Evolutionary conservation across 1,140 invertebrate species (phyloP), one percentile per base, ranked within the genome.

Genomic region (Pteromalus puparum): DNA sequence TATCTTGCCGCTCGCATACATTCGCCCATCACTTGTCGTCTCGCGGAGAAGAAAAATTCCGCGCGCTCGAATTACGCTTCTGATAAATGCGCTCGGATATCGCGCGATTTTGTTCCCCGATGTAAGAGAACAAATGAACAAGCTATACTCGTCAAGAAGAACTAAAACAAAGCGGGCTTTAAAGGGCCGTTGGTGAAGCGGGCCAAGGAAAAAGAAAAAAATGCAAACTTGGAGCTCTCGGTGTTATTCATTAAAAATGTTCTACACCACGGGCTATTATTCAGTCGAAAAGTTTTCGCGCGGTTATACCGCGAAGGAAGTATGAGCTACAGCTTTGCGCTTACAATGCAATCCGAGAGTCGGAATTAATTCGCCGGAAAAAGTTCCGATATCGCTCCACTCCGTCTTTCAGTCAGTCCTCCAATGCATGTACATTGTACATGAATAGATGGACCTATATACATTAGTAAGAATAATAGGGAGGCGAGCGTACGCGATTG

Each of bases 401-500:
- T 34, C 30, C 30, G 30, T 34, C 3, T 34, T 34, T 5, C 6
- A 34, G 30, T 34, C 30, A 34, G 30, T 34, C 30, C 30, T 34
- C 30, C 30, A 5, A 34, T 34, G 30, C 30, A 34, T 34, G 3
- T 34, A 34, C 30, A 34, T 5, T 2, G 30, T n/a, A n/a, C n/a
- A 34, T 34, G 30, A 0, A 34, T 34, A n/a, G n/a, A n/a, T n/a
- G n/a, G n/a, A n/a, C n/a, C n/a, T n/a, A n/a, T n/a, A n/a, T n/a
- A 34, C 6, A 2, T 53, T 2, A 53, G 48, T 53, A 53, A 53
- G 53, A 61, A n/a, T 61, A 61, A 61, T 61, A n/a, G 53, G 18
- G 15, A n/a, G 53, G 21, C 13, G 18, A 53, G 10, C 34, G 28
- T n/a, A n/a, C 86, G 84, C 83, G 86, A 89, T 89, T 89, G 87